Evolutionary conservation across 2,888 invertebrate species (phyloP), one percentile per base, ranked within the genome.

Genomic region (Entomobrya multifasciata): DNA sequence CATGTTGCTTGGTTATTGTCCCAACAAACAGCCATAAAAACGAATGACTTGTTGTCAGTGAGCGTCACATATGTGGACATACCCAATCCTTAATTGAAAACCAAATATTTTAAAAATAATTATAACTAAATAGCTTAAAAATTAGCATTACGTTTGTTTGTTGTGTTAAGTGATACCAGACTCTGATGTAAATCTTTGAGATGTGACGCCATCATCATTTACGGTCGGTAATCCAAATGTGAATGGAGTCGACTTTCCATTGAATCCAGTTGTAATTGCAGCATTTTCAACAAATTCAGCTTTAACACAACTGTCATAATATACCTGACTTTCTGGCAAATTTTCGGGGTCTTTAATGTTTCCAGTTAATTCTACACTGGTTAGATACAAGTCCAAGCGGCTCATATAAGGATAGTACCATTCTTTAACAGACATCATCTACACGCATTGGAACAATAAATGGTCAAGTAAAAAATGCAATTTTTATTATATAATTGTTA

Each of bases 41-140:
- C 4, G 30, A 70, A 70, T 41, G 70, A 20, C 47, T 44, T 30
- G 20, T 70, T 70, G 17, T 70, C 70, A 5, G 65, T 65, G 5
- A 65, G 30, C 6, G n/a, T 15, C 4, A 6, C 44, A 47, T 70
- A 17, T n/a, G n/a, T n/a, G n/a, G n/a, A n/a, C n/a, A n/a, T n/a
- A n/a, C n/a, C n/a, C n/a, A n/a, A n/a, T n/a, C n/a, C n/a, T n/a
- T n/a, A n/a, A n/a, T n/a, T n/a, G n/a, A n/a, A n/a, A n/a, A n/a
- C n/a, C 70, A 30, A 44, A 22, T 20, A n/a, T 20, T 47, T 41
- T 6, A 6, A 70, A 11, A 30, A 41, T 17, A 44, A 44, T n/a
- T 30, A n/a, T 17, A 70, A 44, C 20, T 13, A 70, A 11, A 44
- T 44, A 57, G 22, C 20, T 20, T 17, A 17, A 20, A 22, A 36